Conservation (phyloP, 92 coral and sea anemone species). For the Meandrina meandrites region DNA sequence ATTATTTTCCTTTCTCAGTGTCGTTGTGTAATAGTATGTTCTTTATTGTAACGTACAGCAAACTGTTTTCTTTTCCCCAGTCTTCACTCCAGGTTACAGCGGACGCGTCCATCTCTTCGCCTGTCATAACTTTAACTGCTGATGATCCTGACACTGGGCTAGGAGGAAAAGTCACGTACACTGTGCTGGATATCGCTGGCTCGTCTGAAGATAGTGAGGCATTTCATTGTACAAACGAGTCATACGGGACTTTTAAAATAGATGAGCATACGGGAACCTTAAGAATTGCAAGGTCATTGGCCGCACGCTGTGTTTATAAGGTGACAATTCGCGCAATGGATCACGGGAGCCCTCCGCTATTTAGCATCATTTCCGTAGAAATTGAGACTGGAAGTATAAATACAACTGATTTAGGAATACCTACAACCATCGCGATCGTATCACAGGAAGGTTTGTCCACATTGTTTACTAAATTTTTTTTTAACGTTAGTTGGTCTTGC, state of each 20-base stretch:
- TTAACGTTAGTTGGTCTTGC: neutral
- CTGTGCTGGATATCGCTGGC: constrained; percentile 25
- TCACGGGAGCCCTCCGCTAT: constrained; percentile 61
- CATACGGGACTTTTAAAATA: constrained; percentile 48
- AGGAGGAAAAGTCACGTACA: constrained; percentile 37
- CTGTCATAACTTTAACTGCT: constrained; percentile 36
- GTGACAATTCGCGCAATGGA: constrained; percentile 66
- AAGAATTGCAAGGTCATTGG: constrained; percentile 44
- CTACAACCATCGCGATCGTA: constrained; percentile 38
- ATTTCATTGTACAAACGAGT: constrained; percentile 44
- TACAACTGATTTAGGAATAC: constrained; percentile 8
- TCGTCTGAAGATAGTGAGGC: neutral
- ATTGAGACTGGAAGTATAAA: constrained; percentile 51
- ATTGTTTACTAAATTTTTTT: neutral
- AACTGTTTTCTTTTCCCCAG: neutral
- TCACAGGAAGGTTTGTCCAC: constrained; percentile 52
- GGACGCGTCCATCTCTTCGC: constrained; percentile 37
- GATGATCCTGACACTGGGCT: constrained; percentile 58
- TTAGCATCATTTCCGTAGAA: constrained; percentile 25
- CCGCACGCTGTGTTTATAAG: constrained; percentile 53
- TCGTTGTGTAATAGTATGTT: too few species aligned
- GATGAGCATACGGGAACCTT: constrained; percentile 53
- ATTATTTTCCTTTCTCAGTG: too few species aligned
- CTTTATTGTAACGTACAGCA: neutral
- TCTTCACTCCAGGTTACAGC: constrained; percentile 15